Base-by-base conservation (phyloP, 2,888 invertebrate species). In the Elegia similella region DNA sequence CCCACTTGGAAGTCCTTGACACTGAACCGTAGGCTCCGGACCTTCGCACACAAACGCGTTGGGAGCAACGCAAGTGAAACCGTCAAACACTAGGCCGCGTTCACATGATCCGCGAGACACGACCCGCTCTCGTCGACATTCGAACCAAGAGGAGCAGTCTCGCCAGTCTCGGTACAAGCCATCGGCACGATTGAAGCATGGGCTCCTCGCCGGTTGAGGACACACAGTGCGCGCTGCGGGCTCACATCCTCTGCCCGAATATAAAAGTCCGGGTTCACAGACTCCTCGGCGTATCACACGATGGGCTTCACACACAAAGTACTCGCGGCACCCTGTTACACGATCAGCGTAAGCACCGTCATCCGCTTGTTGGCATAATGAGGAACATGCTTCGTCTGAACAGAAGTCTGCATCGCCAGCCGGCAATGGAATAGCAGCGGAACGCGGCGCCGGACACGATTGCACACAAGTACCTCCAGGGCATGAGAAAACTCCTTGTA, bases 321-420 rank as follows among this genome's bases (percentile, higher is more conserved):
- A 93, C 67, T 92, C 93, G 42, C 92, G 87, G 69, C 93, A 93
- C 29, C 89, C 90, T 15, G 92, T 85, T 7, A 88, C 78, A 17
- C 89, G 82, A 70, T 93, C 93, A 13, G 92, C 86, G 74, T 93
- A 92, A 29, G 93, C 93, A 0, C 94, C 94, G 72, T 93, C 88
- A 1, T 85, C 76, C 56, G 87, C 89, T 48, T 85, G 83, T 46
- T 84, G 79, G 68, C 94, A 94, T 58, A 92, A 75, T n/a, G 88
- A 86, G 1, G 90, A 78, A 69, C 92, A 92, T 10, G 83, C 77
- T 62, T 87, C 89, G 68, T 90, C 89, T 10, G 91, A 87, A 66
- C 92, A 92, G 70, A 89, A 88, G 67, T 90, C 87, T 0, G 89
- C 89, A 64, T 91, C 90, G n/a, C 92, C 90, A 17, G 87, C 89